phyloP scores from a whole-genome alignment of 2,797 vertebrate genomes.

The Morelia viridis region DNA sequence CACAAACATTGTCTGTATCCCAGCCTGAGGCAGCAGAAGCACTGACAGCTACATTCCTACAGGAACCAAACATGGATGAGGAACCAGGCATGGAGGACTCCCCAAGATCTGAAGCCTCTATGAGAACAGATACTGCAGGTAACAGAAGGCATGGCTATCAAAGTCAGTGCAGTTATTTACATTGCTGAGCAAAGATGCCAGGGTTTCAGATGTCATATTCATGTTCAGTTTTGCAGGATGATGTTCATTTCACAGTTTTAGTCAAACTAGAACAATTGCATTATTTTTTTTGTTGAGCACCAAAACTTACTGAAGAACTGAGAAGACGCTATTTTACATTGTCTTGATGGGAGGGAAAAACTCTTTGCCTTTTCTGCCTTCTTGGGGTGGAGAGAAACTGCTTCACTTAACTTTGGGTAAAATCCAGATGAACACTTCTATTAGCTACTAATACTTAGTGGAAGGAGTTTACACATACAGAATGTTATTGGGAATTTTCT shows the following conservation, averaged over 20 bases:
- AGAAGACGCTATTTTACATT: neutral
- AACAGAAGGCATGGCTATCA: constrained; percentile 21
- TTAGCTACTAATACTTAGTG: neutral
- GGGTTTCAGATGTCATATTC: neutral
- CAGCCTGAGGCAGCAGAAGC: constrained; percentile 22
- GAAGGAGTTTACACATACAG: neutral
- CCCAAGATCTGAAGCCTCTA: constrained; percentile 36
- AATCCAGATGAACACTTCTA: neutral
- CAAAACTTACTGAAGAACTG: neutral
- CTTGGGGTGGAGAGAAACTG: neutral
- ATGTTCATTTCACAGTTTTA: neutral
- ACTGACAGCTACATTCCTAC: neutral
- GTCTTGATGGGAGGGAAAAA: neutral
- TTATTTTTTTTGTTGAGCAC: neutral
- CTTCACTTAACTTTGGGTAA: neutral
- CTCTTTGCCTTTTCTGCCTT: neutral
- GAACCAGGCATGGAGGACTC: constrained; percentile 20
- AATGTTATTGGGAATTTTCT: neutral
- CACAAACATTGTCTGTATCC: constrained; percentile 35
- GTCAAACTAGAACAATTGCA: neutral
- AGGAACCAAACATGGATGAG: constrained; percentile 13
- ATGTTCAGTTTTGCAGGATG: neutral
- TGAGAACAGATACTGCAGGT: constrained; percentile 50
- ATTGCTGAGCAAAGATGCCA: neutral
- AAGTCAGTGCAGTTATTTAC: neutral